Conservation (phyloP, 2,113 vertebrate genomes). For the Solea solea region DNA sequence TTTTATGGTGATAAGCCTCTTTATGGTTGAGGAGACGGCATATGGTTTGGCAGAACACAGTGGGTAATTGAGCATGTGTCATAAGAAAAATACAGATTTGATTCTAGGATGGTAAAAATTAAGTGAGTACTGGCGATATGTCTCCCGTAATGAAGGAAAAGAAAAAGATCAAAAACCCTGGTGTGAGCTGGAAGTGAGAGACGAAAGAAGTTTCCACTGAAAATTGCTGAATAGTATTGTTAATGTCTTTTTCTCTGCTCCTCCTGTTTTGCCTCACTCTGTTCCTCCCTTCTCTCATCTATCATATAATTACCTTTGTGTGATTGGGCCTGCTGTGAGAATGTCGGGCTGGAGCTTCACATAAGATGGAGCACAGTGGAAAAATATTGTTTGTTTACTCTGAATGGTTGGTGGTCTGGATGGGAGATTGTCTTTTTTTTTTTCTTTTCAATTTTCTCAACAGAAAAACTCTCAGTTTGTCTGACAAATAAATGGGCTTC, state of each 20-base stretch:
- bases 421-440: not conserved
- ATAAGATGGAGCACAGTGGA: slow-evolving; percentile 51
- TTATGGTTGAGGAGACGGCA: not conserved
- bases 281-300: slow-evolving; percentile 27
- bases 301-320: slow-evolving; percentile 56
- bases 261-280: slow-evolving; percentile 18
- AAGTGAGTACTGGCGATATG: not conserved
- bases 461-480: slow-evolving; percentile 42
- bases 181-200: slow-evolving; percentile 21
- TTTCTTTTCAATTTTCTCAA: slow-evolving; percentile 5
- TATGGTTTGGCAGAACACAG: not conserved
- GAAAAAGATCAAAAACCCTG: slow-evolving; percentile 8
- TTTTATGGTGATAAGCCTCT: not conserved
- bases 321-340: slow-evolving; percentile 58
- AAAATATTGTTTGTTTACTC: slow-evolving; percentile 60
- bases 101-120: not conserved
- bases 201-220: slow-evolving; percentile 21
- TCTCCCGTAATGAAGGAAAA: not conserved
- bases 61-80: not conserved
- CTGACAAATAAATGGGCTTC: slow-evolving; percentile 26
- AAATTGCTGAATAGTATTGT: slow-evolving; percentile 21
- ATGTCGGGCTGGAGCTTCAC: slow-evolving; percentile 42
- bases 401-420: slow-evolving; percentile 65
- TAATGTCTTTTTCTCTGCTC: slow-evolving; percentile 26
- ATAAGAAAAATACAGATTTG: not conserved